Evolutionary conservation across 1,140 invertebrate genomes (phyloP), one percentile per base, ranked within the genome.

Genomic region (Nilaparvata lugens): DNA sequence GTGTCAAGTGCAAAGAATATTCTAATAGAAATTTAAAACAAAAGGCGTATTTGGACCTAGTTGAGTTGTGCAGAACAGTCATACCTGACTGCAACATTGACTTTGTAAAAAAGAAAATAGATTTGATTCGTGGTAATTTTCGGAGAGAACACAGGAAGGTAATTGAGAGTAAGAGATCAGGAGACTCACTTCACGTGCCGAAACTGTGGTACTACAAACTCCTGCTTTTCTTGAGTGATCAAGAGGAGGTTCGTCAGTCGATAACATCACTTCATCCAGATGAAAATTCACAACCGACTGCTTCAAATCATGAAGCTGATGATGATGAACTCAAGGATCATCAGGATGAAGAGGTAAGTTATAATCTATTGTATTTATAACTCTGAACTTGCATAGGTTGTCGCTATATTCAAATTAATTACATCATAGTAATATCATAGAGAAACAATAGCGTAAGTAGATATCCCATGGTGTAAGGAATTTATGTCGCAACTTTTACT

Each of bases 51-150:
- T 16, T 9, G 31, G 54, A 56, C 54, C 54, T 38, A 7, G 54
- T 38, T 3, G 23, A 28, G 31, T 31, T 28, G 23, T 24, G 31
- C 21, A 56, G 56, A 56, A 42, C 52, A 35, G 43, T 18, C n/a
- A 21, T 55, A 16, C 21, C 14, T 38, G 52, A 52, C 38, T 11
- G 62, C 61, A 42, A 66, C 58, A 21, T 52, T 59, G 25, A 60
- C 52, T 51, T 31, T 60, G 11, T 59, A 62, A 56, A 40, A 62
- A 40, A 28, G 57, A 23, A 18, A 62, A 48, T 51, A 31, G 42
- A 56, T n/a, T 19, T 62, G 52, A 24, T 66, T 55, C 58, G 62
- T 21, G 62, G 60, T n/a, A 18, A 28, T n/a, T 56, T 56, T 35
- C 21, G 54, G 5, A 56, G 21, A 28, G 54, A 53, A 23, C 52